These are phyloP conservation scores for Cydia splendana DNA, from an alignment of 1,140 invertebrate species.

Conservation along the genomic window DNA sequence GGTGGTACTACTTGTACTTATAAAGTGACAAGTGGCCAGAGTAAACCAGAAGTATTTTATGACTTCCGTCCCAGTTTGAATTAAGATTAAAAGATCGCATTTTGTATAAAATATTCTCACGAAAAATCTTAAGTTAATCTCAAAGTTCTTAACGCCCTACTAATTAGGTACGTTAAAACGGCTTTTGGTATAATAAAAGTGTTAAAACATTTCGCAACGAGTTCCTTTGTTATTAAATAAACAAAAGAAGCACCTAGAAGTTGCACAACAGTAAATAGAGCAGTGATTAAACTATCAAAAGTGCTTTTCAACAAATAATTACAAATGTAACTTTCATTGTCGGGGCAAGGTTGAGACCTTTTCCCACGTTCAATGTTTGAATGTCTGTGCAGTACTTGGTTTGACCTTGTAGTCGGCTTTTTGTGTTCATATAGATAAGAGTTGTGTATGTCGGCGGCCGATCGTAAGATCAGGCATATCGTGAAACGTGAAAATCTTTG, in stretches of 20 bases:
- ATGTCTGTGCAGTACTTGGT: background rate
- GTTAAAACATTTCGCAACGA: background rate
- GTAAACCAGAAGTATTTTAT: too few relatives aligned
- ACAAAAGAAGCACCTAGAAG: constrained; percentile 15
- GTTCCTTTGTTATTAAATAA: background rate
- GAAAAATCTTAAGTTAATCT: too few relatives aligned
- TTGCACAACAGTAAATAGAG: background rate
- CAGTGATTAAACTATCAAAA: constrained; percentile 19
- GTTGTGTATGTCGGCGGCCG: too few relatives aligned
- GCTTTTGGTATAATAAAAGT: background rate
- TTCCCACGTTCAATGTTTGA: background rate
- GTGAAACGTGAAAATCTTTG: too few relatives aligned
- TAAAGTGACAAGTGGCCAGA: too few relatives aligned
- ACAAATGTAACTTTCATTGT: constrained; percentile 25
- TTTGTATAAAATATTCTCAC: too few relatives aligned
- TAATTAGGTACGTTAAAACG: too few relatives aligned
- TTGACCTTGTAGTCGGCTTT: background rate
- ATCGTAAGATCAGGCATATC: too few relatives aligned
- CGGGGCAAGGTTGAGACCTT: constrained; percentile 27
- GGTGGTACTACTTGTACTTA: too few relatives aligned
- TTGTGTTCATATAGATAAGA: background rate
- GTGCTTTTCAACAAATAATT: constrained; percentile 26
- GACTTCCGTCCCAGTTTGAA: too few relatives aligned
- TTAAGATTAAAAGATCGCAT: too few relatives aligned
- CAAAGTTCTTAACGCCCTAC: too few relatives aligned